Evolutionary conservation across 2,113 vertebrate genomes (phyloP), one percentile per base, ranked within the genome.

Genomic region (Ibidorhyncha struthersii): DNA sequence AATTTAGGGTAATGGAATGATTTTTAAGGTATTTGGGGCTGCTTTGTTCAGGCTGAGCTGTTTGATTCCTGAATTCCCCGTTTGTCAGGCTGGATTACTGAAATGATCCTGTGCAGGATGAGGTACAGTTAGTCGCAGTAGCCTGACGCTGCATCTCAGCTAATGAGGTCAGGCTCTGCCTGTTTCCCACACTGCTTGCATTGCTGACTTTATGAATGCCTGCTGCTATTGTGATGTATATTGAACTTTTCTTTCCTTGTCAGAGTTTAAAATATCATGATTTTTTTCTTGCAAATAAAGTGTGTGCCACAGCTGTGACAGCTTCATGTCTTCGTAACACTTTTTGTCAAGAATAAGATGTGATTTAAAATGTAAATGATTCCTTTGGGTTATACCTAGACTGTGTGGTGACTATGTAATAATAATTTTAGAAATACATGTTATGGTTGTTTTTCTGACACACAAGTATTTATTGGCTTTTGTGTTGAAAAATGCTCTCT

Each of bases 81-180:
- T 34, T 61, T n/a, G 14, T 74, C 34, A 53, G 56, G 2, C 36
- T 29, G 45, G 20, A 7, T 43, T 49, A 34, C 32, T 34, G 56
- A 47, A 32, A 8, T 23, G 36, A 15, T 63, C 49, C 53, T 14
- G 21, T 15, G 34, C 49, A 30, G 25, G 34, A 15, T 7, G 16
- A 71, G 47, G 49, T 43, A 6, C 36, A 38, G 22, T 8, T 41
- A 61, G 56, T 38, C 2, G 2, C 45, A 29, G 11, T 1, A 62
- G 22, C 47, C 41, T 4, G 4, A 3, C 55, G 43, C n/a, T 1
- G 0, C 7, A 3, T 14, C 34, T 56, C 40, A 52, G 49, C 40
- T 40, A 7, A 38, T 11, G 40, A 61, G 40, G 12, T 26, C 69
- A 69, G 32, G 9, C 30, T 71, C 16, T 53, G 36, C 50, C 50